phyloP scores from a whole-genome alignment of 2,113 vertebrate genomes.

The Oxyura jamaicensis region DNA sequence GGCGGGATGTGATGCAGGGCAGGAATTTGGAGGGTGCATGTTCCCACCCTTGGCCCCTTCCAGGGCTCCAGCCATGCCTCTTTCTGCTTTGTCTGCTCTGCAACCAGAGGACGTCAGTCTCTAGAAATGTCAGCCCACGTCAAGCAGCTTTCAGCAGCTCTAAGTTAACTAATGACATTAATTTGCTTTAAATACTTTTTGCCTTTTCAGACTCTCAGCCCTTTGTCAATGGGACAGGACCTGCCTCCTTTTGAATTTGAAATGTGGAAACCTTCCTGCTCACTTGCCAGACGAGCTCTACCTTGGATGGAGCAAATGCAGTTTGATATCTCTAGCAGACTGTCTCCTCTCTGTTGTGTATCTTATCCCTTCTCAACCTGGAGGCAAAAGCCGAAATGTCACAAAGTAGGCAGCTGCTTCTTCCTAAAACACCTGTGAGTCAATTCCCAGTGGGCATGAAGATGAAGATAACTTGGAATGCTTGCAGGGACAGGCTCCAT shows the following conservation, averaged over 20 bases:
- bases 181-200: slow-evolving; percentile 26
- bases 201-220: not conserved
- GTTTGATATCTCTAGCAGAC: slow-evolving; percentile 53
- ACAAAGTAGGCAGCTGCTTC: slow-evolving; percentile 62
- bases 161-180: not conserved
- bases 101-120: not conserved
- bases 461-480: slow-evolving; percentile 61
- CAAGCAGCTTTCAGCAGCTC: slow-evolving; percentile 34
- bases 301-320: not conserved
- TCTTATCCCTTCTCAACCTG: slow-evolving; percentile 40
- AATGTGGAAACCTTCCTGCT: slow-evolving; percentile 1
- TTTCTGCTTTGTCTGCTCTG: not conserved
- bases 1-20: not conserved
- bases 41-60: not conserved
- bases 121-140: not conserved
- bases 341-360: slow-evolving; percentile 46
- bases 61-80: not conserved
- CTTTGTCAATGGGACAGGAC: not conserved
- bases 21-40: fast-evolving
- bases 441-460: slow-evolving; percentile 63
- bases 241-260: not conserved
- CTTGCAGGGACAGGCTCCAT: slow-evolving; percentile 48
- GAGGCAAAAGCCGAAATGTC: slow-evolving; percentile 61
- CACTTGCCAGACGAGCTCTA: not conserved
- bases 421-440: slow-evolving; percentile 71